These are phyloP conservation scores for Salvelinus sp. DNA, from an alignment of 2,113 vertebrate genomes.

Conservation along the genomic window DNA sequence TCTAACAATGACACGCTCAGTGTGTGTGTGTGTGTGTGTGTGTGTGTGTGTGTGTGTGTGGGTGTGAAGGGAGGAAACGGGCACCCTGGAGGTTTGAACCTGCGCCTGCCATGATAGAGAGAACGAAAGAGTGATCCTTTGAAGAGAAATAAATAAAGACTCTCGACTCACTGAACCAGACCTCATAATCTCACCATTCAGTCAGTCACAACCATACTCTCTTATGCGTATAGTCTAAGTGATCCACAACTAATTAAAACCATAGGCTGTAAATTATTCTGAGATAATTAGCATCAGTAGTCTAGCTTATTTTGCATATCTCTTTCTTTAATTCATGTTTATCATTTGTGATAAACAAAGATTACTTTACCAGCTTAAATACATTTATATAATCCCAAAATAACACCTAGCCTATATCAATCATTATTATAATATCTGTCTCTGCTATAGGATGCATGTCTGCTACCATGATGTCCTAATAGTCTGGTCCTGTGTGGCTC, in stretches of 20 bases:
- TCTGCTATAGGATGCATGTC: not conserved
- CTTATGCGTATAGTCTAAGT: not conserved
- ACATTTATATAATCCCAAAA: not conserved
- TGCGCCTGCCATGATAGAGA: not conserved
- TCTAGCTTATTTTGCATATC: too few species aligned
- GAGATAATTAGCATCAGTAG: not conserved
- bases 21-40: not conserved
- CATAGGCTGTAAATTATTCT: not conserved
- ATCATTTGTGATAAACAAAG: not conserved
- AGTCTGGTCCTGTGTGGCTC: too few species aligned
- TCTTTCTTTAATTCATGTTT: not conserved
- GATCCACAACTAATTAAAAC: not conserved
- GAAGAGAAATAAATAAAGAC: not conserved
- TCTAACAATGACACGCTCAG: not conserved
- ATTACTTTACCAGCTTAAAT: not conserved
- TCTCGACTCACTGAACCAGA: not conserved
- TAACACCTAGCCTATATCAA: not conserved
- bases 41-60: not conserved
- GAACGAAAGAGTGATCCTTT: not conserved
- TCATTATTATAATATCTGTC: not conserved
- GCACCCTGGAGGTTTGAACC: slow-evolving; percentile 8
- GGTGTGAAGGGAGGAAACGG: not conserved
- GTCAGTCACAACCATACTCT: too few species aligned
- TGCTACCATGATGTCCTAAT: not conserved
- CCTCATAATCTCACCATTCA: not conserved